Conservation (phyloP, 2,113 vertebrate genomes). For the Benitochromis conjunctus region DNA sequence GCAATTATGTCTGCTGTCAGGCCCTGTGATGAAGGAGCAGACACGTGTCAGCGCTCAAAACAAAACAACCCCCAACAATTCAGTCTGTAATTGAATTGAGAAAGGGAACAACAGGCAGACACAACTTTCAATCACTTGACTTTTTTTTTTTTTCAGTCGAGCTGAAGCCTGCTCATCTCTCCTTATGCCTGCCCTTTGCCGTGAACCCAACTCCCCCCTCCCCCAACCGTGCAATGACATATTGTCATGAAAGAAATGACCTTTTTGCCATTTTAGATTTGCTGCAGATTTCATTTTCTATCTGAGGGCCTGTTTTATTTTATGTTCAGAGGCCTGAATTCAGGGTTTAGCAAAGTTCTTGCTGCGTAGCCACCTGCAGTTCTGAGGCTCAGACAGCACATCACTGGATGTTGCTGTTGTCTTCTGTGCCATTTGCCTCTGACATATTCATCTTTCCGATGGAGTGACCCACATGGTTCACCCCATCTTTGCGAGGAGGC, state of each 20-base stretch:
- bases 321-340: conserved; percentile 73
- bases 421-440: conserved; percentile 80
- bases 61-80: conserved; percentile 50
- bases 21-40: conserved; percentile 61
- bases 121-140: conserved; percentile 29
- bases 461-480: conserved; percentile 78
- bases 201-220: conserved; percentile 37
- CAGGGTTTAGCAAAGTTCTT: conserved; percentile 69
- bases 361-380: conserved; percentile 51
- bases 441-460: conserved; percentile 83
- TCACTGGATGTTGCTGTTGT: conserved; percentile 82
- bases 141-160: conserved; percentile 13
- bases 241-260: conserved; percentile 59
- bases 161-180: conserved; percentile 20
- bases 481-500: conserved; percentile 78
- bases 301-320: conserved; percentile 63
- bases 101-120: conserved; percentile 56
- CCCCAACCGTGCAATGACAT: conserved; percentile 54
- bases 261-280: conserved; percentile 56
- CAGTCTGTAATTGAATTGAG: conserved; percentile 53
- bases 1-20: conserved; percentile 48
- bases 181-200: conserved; percentile 9
- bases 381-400: conserved; percentile 46
- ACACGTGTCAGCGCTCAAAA: conserved; percentile 52
- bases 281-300: conserved; percentile 67